Evolutionary conservation across 2,888 invertebrate genomes (phyloP).

Genomic region (Caenorhabditis uteleia): DNA sequence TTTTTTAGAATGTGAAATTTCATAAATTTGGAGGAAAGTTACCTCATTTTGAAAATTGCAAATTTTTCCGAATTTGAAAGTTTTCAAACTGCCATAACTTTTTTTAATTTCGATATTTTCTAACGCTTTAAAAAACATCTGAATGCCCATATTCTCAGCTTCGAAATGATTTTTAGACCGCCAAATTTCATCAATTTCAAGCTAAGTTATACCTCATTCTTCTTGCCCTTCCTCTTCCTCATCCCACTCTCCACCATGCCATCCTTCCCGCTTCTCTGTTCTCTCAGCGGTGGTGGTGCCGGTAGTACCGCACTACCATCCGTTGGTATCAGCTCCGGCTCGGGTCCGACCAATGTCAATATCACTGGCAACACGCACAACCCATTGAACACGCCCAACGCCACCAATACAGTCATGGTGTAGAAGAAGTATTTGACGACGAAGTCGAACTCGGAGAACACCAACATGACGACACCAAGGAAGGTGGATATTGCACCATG

Average conservation of each 20-base stretch:
- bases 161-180: not conserved
- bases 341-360: conserved; percentile 85
- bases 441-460: conserved; percentile 92
- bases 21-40: too few relatives aligned
- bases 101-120: too few relatives aligned
- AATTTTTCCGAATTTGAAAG: too few relatives aligned
- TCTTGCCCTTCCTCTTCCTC: conserved; percentile 14
- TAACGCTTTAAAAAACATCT: too few relatives aligned
- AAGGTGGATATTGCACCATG: conserved; percentile 89
- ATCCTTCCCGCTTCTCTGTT: conserved; percentile 30
- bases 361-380: conserved; percentile 84
- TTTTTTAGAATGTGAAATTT: too few relatives aligned
- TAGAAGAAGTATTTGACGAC: conserved; percentile 90
- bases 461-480: conserved; percentile 86
- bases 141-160: too few relatives aligned
- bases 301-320: conserved; percentile 44
- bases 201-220: not conserved
- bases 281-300: conserved; percentile 49
- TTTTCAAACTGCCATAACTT: too few relatives aligned
- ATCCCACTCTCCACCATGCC: conserved; percentile 5
- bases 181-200: not conserved
- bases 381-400: conserved; percentile 63
- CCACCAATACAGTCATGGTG: conserved; percentile 74
- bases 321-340: conserved; percentile 76
- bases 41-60: too few relatives aligned